phyloP scores from a whole-genome alignment of 2,797 vertebrate species.

The Schizopygopsis pylzovi region DNA sequence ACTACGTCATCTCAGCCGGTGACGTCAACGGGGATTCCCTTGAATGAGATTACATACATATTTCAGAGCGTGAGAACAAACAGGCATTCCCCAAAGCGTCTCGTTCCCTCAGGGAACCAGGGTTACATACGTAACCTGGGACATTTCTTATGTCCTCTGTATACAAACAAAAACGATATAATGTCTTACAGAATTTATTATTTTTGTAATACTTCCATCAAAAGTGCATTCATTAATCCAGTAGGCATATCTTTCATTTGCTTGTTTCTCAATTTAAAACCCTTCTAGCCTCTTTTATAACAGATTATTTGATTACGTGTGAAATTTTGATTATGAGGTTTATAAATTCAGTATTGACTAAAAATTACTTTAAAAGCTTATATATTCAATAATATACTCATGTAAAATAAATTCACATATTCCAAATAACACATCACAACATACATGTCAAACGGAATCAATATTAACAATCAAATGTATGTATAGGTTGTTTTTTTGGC shows the following conservation, averaged over 20 bases:
- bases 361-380: neutral
- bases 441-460: constrained; percentile 18
- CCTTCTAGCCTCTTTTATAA: neutral
- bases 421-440: neutral
- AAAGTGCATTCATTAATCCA: neutral
- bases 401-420: neutral
- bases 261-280: neutral
- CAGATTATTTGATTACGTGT: neutral
- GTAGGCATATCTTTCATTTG: neutral
- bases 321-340: constrained; percentile 5
- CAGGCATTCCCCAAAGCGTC: no score
- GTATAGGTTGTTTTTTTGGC: constrained; percentile 17
- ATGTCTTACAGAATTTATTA: neutral
- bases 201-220: neutral
- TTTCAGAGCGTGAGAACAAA: no score
- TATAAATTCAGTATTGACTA: neutral
- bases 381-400: neutral
- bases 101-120: no score
- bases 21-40: no score
- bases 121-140: no score
- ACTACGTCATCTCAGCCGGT: no score
- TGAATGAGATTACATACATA: no score
- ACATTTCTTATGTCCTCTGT: neutral
- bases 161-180: neutral
- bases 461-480: constrained; percentile 14